Evolutionary conservation across 64 coral and sea anemone species (phyloP).

Genomic region (Montipora foliosa): DNA sequence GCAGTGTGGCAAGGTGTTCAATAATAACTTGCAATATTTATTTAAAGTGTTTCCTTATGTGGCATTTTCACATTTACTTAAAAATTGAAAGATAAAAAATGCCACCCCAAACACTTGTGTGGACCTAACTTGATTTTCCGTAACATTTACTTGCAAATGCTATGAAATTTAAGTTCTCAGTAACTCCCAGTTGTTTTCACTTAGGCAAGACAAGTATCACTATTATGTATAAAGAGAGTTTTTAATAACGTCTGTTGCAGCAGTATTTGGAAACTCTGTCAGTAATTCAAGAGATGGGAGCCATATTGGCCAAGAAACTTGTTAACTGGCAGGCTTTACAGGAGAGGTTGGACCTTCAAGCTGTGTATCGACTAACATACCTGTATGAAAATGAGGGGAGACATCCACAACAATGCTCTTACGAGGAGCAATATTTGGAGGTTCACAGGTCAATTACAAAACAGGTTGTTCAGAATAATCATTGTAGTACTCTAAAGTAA

Average conservation of each 20-base stretch:
- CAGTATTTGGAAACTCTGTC: not conserved
- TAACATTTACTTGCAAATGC: too few relatives aligned
- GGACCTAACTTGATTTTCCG: too few relatives aligned
- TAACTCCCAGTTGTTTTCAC: too few relatives aligned
- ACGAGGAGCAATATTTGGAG: not conserved
- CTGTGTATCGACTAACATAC: not conserved
- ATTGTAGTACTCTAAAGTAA: too few relatives aligned
- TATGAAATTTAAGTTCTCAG: too few relatives aligned
- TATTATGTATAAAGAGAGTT: not conserved
- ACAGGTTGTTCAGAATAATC: not conserved
- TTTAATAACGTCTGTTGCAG: not conserved
- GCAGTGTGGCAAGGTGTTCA: too few relatives aligned
- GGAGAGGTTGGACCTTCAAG: slow-evolving; percentile 23
- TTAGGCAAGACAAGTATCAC: too few relatives aligned
- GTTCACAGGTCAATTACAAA: not conserved
- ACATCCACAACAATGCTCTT: not conserved
- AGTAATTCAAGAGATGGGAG: not conserved
- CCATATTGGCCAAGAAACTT: slow-evolving; percentile 9
- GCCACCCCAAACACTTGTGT: too few relatives aligned
- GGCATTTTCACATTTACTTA: too few relatives aligned
- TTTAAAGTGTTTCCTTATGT: too few relatives aligned
- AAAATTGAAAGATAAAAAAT: too few relatives aligned
- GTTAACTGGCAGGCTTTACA: slow-evolving; percentile 19
- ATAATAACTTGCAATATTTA: too few relatives aligned
- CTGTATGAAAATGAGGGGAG: not conserved